Evolutionary conservation across 2,113 vertebrate genomes (phyloP).

Genomic region (Diphyllodes magnificus): DNA sequence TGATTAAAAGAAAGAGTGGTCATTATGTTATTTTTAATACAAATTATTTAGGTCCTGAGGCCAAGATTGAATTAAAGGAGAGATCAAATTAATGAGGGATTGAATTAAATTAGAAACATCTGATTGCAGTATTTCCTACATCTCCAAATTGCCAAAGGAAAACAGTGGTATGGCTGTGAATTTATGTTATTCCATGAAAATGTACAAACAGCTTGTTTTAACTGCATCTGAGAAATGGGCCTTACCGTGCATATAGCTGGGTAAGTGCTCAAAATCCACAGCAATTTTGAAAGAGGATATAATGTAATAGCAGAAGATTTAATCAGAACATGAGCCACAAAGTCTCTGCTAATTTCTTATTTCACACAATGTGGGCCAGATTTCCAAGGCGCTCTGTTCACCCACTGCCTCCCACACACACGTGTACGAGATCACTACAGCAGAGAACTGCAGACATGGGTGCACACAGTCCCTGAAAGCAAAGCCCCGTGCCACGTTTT

Average conservation of each 20-base stretch:
- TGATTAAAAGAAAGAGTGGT: constrained; percentile 46
- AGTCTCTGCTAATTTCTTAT: not conserved
- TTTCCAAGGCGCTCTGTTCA: not conserved
- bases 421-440: fast-evolving
- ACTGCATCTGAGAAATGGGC: not conserved
- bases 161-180: not conserved
- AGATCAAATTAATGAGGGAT: constrained; percentile 21
- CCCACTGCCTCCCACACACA: not conserved
- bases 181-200: not conserved
- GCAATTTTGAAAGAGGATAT: not conserved
- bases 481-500: not conserved
- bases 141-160: not conserved
- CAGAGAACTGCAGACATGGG: not conserved
- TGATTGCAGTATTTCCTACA: not conserved
- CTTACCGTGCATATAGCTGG: not conserved
- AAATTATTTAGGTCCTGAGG: constrained; percentile 1
- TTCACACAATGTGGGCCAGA: not conserved
- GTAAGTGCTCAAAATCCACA: not conserved
- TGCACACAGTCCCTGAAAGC: not conserved
- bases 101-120: constrained; percentile 37
- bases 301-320: not conserved
- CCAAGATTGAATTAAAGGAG: constrained; percentile 2
- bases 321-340: not conserved
- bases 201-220: not conserved
- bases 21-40: constrained; percentile 26